phyloP scores from a whole-genome alignment of 2,888 invertebrate genomes.

The Chaetogeoica ovagalla region DNA sequence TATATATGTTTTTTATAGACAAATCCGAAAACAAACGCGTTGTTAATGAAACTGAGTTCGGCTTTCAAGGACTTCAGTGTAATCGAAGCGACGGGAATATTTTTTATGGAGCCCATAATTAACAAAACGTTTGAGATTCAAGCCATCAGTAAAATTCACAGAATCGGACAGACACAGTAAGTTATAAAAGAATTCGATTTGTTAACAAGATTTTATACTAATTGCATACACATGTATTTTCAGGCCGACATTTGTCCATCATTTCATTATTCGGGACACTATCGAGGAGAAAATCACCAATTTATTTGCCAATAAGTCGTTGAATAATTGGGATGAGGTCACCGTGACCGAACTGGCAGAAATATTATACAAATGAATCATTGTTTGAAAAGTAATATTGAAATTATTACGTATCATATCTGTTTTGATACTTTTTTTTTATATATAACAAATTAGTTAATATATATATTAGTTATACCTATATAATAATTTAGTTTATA shows the following conservation, averaged over 20 bases:
- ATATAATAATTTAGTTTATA: too few species aligned
- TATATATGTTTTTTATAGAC: background rate
- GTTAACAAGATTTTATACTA: too few species aligned
- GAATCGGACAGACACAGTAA: background rate
- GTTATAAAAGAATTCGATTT: background rate
- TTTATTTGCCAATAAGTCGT: background rate
- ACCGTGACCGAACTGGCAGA: too few species aligned
- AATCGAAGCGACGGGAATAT: background rate
- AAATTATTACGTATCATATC: too few species aligned
- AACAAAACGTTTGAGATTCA: background rate
- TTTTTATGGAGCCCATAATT: background rate
- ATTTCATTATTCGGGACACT: background rate
- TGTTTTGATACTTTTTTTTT: too few species aligned
- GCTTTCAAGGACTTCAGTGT: background rate
- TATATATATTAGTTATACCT: too few species aligned
- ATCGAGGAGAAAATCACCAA: background rate
- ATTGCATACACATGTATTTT: background rate
- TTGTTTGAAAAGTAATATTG: too few species aligned
- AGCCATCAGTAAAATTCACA: background rate
- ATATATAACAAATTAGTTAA: too few species aligned
- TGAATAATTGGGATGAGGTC: too few species aligned
- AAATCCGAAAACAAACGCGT: background rate
- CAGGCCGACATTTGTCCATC: background rate
- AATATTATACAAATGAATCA: too few species aligned
- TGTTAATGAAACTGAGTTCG: background rate